Evolutionary conservation across 2,888 invertebrate species (phyloP), one percentile per base, ranked within the genome.

Genomic region (Thyatira batis): DNA sequence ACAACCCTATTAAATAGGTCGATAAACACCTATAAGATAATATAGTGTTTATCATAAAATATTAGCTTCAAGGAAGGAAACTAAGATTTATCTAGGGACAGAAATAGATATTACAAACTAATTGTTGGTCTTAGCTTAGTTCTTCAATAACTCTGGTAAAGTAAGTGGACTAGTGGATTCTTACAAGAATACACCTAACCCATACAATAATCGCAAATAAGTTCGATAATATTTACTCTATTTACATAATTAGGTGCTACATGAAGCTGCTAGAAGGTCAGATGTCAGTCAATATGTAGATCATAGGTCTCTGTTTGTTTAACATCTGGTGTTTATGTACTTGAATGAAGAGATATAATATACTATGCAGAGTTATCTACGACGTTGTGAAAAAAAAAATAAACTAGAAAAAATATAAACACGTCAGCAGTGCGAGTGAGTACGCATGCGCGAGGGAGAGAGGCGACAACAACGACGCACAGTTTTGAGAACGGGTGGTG

Each of bases 361-460:
- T 54, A 55, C 61, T 50, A 55, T 52, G 57, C 54, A 63, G 52
- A 48, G 55, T 57, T 60, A 63, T 66, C 63, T 67, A 68, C 69
- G 69, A 71, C 71, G 64, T 70, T 71, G 65, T 69, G 73, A 69
- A 83, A 83, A 80, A 83, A 83, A 80, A 84, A 84, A 82, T 72
- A 74, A 80, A 78, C 72, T 68, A 80, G 75, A 86, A 88, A 89
- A 89, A 90, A 87, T 81, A 87, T 88, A 90, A 89, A 89, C 89
- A 91, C 90, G 89, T 91, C 90, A 90, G 84, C 63, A 57, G 84
- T 82, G 84, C 57, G 85, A 89, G 84, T 59, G 86, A 88, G 81
- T 78, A 80, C 86, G 89, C 89, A 86, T 86, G 89, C 87, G 84
- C 78, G 60, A 59, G 71, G 71, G 76, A 79, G 82, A 78, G 87